Conservation (phyloP, 2,797 vertebrate genomes). For the Pseudochaenichthys georgianus region DNA sequence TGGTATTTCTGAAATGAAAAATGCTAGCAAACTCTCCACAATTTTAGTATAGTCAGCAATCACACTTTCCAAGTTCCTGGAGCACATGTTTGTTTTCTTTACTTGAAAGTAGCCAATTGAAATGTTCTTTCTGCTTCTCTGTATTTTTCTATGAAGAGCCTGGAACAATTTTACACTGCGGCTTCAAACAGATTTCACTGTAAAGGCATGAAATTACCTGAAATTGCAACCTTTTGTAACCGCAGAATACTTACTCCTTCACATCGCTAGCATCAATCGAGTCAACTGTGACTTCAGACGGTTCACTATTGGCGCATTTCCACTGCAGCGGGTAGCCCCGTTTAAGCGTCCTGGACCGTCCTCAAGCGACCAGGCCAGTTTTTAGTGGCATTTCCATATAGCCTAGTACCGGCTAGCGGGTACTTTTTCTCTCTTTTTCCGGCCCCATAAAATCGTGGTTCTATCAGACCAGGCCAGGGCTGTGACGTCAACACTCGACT, state of each 20-base stretch:
- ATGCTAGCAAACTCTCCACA: not conserved
- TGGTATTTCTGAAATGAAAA: conserved; percentile 38
- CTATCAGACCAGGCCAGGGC: too few relatives aligned
- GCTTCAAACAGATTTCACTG: conserved; percentile 48
- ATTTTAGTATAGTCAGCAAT: not conserved
- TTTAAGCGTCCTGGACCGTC: too few relatives aligned
- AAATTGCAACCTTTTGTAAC: conserved; percentile 56
- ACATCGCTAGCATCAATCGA: conserved; percentile 17
- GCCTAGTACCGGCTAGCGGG: too few relatives aligned
- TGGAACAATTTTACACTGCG: conserved; percentile 45
- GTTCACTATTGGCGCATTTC: too few relatives aligned
- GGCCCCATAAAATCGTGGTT: too few relatives aligned
- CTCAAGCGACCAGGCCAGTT: too few relatives aligned
- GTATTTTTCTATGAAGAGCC: conserved; percentile 53
- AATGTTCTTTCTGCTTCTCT: conserved; percentile 36
- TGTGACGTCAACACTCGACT: too few relatives aligned
- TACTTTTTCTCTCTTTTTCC: too few relatives aligned
- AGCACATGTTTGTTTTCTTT: conserved; percentile 38
- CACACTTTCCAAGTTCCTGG: not conserved
- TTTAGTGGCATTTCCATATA: too few relatives aligned
- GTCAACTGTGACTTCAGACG: conserved; percentile 36
- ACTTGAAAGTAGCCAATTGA: conserved; percentile 17
- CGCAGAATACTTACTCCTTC: conserved; percentile 30
- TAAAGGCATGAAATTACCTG: conserved; percentile 59
- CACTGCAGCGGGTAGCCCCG: too few relatives aligned